phyloP scores from a whole-genome alignment of 2,113 vertebrate species.

The Hemiscyllium ocellatum region DNA sequence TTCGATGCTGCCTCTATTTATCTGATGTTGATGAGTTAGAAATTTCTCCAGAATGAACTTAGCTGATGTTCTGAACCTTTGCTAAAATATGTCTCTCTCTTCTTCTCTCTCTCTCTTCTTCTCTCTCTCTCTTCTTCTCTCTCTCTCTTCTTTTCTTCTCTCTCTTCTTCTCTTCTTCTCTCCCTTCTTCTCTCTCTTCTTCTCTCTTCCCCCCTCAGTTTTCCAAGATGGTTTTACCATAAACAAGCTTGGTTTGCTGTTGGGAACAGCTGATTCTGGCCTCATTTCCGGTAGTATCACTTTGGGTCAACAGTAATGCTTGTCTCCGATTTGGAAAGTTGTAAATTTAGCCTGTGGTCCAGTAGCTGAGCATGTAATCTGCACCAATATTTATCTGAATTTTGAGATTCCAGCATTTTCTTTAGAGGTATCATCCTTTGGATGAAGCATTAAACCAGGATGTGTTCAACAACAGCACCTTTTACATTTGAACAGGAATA shows the following conservation, averaged over 20 bases:
- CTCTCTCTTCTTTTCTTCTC: too few species aligned
- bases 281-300: background rate
- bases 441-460: background rate
- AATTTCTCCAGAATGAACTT: background rate
- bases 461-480: background rate
- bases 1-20: background rate
- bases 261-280: background rate
- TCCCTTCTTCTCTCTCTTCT: too few species aligned
- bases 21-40: background rate
- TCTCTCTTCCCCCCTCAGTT: background rate
- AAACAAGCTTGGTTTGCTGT: background rate
- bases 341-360: background rate
- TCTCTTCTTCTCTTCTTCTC: too few species aligned
- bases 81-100: too few species aligned
- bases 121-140: too few species aligned
- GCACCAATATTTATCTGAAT: background rate
- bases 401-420: background rate
- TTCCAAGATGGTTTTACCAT: background rate
- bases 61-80: background rate
- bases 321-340: background rate
- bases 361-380: background rate
- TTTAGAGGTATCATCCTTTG: background rate
- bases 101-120: too few species aligned
- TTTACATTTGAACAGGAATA: background rate
- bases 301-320: background rate